These are phyloP conservation scores for Urocitellus parryii DNA, from an alignment of 2,113 vertebrate genomes.

Conservation along the genomic window DNA sequence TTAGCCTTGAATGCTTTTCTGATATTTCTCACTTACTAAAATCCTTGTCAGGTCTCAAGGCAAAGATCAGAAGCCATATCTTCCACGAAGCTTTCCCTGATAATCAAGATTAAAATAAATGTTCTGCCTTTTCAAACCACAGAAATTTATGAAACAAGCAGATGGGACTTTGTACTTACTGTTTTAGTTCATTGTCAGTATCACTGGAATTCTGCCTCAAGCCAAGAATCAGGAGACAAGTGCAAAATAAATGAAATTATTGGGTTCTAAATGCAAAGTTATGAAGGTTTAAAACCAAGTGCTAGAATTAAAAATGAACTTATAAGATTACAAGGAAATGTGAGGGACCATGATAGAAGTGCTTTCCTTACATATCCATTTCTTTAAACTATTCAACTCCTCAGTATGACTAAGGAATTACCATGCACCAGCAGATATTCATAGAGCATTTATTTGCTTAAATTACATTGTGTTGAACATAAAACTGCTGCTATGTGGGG, in stretches of 20 bases:
- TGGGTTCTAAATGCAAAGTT: not conserved
- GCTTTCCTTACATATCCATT: not conserved
- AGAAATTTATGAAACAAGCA: not conserved
- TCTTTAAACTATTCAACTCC: not conserved
- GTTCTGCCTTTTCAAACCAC: not conserved
- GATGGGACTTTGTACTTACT: not conserved
- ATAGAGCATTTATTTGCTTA: not conserved
- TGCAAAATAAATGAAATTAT: not conserved
- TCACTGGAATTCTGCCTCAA: not conserved
- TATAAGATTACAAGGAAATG: not conserved
- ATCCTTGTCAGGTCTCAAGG: conserved; percentile 55
- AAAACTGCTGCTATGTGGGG: not conserved
- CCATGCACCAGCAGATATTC: not conserved
- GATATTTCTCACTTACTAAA: conserved; percentile 32
- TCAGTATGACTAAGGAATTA: not conserved
- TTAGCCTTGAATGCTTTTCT: conserved; percentile 33
- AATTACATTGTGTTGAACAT: not conserved
- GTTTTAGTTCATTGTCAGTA: not conserved
- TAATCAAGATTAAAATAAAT: conserved; percentile 51
- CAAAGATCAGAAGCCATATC: not conserved
- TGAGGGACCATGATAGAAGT: not conserved
- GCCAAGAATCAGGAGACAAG: not conserved
- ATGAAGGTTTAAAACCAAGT: not conserved
- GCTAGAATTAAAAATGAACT: not conserved
- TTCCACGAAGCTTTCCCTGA: not conserved